Percentiles rank a stretch among this genome's conserved stretches.
Evolutionary conservation across 2,888 invertebrate species (phyloP).

Genomic region (Embidobia sp.): DNA sequence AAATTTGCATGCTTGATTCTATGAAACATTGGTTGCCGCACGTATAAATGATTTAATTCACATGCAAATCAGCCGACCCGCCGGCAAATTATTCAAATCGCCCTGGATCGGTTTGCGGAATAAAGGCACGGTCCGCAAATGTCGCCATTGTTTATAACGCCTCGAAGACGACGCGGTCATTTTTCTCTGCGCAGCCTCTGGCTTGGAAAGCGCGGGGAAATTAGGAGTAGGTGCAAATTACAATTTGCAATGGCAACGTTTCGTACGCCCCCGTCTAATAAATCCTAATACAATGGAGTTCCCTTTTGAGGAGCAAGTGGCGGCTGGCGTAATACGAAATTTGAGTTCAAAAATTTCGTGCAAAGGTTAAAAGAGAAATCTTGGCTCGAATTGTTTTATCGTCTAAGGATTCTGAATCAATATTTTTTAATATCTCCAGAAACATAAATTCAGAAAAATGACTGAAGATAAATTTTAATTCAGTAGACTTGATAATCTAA

Average conservation of each 20-base stretch:
- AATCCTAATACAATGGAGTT: slow-evolving; percentile 67
- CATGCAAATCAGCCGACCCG: slow-evolving; percentile 44
- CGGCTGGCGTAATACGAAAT: not conserved
- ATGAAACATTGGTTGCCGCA: slow-evolving; percentile 40
- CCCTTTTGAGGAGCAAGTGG: slow-evolving; percentile 43
- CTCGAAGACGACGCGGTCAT: slow-evolving; percentile 20
- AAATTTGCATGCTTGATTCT: slow-evolving; percentile 39
- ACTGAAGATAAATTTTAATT: too few relatives aligned
- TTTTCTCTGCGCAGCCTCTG: slow-evolving; percentile 23
- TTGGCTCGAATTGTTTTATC: not conserved
- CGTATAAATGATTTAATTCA: slow-evolving; percentile 59
- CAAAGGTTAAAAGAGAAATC: slow-evolving; percentile 23
- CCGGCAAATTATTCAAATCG: slow-evolving; percentile 43
- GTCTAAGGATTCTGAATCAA: too few relatives aligned
- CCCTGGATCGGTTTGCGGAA: slow-evolving; percentile 30
- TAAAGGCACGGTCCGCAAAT: slow-evolving; percentile 34
- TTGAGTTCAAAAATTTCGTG: too few relatives aligned
- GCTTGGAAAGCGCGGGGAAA: slow-evolving; percentile 39
- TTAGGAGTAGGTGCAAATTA: slow-evolving; percentile 43
- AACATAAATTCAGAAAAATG: too few relatives aligned
- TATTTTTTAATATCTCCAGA: too few relatives aligned
- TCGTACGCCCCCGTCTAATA: slow-evolving; percentile 42
- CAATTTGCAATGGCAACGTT: slow-evolving; percentile 44
- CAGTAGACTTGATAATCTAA: too few relatives aligned
- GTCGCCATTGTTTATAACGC: slow-evolving; percentile 52